Percentiles rank a stretch among this genome's conserved stretches.
phyloP scores from a whole-genome alignment of 2,888 invertebrate genomes.

The Emmelina monodactyla region DNA sequence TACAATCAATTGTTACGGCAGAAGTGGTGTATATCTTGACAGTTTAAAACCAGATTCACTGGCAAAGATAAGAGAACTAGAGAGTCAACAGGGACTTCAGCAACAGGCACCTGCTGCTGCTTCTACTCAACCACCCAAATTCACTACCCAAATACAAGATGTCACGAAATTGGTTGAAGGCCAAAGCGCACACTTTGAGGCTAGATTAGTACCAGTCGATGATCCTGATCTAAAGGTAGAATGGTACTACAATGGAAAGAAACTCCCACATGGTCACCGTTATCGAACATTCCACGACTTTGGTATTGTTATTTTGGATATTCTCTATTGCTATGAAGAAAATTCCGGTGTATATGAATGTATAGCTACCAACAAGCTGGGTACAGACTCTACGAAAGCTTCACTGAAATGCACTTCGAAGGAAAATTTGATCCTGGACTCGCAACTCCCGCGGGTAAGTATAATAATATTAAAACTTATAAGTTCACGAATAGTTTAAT shows the following conservation, averaged over 20 bases:
- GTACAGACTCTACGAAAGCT: constrained; percentile 86
- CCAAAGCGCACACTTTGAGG: constrained; percentile 93
- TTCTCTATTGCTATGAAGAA: constrained; percentile 95
- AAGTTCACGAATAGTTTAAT: background rate
- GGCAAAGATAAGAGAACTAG: constrained; percentile 86
- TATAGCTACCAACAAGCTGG: constrained; percentile 90
- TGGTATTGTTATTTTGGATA: constrained; percentile 94
- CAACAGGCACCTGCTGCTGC: constrained; percentile 70
- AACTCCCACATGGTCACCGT: constrained; percentile 92
- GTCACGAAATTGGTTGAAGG: constrained; percentile 90
- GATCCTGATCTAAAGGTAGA: constrained; percentile 95
- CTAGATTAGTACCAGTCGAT: constrained; percentile 89
- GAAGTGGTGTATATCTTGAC: constrained; percentile 86
- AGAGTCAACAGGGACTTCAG: constrained; percentile 75
- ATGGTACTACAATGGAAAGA: constrained; percentile 94
- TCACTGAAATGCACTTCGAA: constrained; percentile 87
- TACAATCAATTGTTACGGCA: constrained; percentile 83
- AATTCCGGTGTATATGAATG: constrained; percentile 95
- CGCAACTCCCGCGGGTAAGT: constrained; percentile 87
- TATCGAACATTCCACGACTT: constrained; percentile 98
- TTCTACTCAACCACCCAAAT: constrained; percentile 85
- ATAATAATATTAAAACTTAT: background rate
- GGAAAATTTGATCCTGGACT: constrained; percentile 88
- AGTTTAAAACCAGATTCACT: constrained; percentile 91
- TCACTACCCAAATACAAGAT: constrained; percentile 86